Conservation (phyloP, 2,113 vertebrate genomes). For the Glaucidium brasilianum region DNA sequence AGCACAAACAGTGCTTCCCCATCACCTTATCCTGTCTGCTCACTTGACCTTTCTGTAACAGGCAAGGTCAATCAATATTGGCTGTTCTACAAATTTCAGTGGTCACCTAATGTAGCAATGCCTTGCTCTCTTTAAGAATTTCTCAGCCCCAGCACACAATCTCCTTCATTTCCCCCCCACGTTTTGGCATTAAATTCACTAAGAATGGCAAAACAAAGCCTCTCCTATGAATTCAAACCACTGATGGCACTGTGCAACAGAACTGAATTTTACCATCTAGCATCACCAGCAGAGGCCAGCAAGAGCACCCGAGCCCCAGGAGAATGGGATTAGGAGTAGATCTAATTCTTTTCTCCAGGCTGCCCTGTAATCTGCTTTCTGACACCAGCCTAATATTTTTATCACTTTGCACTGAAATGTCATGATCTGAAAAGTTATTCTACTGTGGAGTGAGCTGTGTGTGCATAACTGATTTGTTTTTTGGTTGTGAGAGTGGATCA, state of each 20-base stretch:
- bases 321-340: not conserved
- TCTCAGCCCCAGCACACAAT: not conserved
- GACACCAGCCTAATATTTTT: constrained; percentile 30
- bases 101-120: not conserved
- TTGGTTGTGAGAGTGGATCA: not conserved
- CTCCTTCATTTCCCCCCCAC: not conserved
- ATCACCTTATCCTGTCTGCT: not conserved
- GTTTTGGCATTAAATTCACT: not conserved
- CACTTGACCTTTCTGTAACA: not conserved
- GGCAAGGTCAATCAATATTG: not conserved
- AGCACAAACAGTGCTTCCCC: not conserved
- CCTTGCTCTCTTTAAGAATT: not conserved
- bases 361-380: constrained; percentile 20
- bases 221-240: not conserved
- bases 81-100: not conserved
- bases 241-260: not conserved
- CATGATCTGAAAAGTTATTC: constrained; percentile 45
- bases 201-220: not conserved
- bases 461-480: constrained; percentile 1
- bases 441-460: not conserved
- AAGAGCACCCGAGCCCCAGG: not conserved
- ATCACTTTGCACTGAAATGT: constrained; percentile 20
- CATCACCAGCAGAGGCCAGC: not conserved
- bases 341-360: not conserved
- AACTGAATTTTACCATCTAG: not conserved